These are phyloP conservation scores for Macrosteles quadrilineatus DNA, from an alignment of 1,140 invertebrate species.

Conservation along the genomic window DNA sequence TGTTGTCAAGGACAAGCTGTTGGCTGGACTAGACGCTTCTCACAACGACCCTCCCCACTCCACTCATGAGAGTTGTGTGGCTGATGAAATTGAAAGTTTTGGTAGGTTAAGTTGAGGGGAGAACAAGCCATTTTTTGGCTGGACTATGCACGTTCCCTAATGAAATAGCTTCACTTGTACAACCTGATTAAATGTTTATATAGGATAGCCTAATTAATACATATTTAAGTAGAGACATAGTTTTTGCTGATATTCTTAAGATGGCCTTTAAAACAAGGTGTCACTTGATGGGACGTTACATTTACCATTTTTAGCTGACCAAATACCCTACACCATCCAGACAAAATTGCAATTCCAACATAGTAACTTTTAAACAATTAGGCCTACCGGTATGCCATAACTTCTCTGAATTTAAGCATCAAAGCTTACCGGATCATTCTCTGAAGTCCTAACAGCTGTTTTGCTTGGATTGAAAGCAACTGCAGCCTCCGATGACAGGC, in stretches of 20 bases:
- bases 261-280: neutral
- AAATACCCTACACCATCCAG: neutral
- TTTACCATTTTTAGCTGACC: neutral
- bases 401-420: neutral
- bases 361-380: neutral
- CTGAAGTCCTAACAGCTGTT: conserved; percentile 9
- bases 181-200: no score
- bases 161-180: no score
- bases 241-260: neutral
- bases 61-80: no score
- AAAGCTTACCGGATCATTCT: conserved; percentile 21
- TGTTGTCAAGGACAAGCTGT: no score
- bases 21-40: no score
- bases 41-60: no score
- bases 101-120: no score
- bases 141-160: no score
- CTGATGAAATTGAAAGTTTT: no score
- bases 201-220: no score
- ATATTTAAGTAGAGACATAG: no score
- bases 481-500: conserved; percentile 8
- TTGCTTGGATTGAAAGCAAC: conserved; percentile 2
- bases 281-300: neutral
- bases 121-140: no score
- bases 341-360: neutral
- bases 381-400: neutral